Conservation (phyloP, 2,888 invertebrate species). For the Meandrusa payeni region DNA sequence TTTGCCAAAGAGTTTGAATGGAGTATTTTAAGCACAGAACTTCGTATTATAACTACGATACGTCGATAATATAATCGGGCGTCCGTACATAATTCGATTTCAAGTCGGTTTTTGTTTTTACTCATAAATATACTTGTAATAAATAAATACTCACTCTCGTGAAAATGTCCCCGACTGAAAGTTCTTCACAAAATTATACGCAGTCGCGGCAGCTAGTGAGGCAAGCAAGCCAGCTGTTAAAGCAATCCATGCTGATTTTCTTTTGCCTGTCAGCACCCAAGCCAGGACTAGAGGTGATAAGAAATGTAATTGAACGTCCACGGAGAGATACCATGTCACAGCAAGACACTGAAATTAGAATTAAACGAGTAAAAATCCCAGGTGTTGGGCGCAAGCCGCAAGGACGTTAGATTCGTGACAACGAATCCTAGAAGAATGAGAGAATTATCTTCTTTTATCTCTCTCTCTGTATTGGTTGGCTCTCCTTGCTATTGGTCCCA, state of each 20-base stretch:
- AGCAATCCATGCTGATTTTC: constrained; percentile 30
- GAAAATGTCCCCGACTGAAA: constrained; percentile 38
- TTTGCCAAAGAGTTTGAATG: no score
- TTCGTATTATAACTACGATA: neutral
- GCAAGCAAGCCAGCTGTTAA: constrained; percentile 27
- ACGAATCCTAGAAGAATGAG: no score
- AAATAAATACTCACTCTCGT: constrained; percentile 4
- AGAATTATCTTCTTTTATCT: no score
- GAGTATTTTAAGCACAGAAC: no score
- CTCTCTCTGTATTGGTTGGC: no score
- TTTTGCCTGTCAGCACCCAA: constrained; percentile 46
- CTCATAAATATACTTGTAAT: neutral
- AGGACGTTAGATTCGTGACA: no score
- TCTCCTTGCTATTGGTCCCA: no score
- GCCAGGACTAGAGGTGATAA: constrained; percentile 54
- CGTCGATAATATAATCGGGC: no score
- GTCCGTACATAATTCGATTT: no score
- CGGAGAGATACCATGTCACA: constrained; percentile 60
- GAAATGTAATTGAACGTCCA: constrained; percentile 59
- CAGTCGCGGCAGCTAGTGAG: constrained; percentile 36
- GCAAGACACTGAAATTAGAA: constrained; percentile 51
- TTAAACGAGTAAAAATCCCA: no score
- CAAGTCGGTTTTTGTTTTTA: neutral
- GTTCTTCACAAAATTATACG: constrained; percentile 52
- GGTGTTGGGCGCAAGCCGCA: no score